Evolutionary conservation across 2,113 vertebrate species (phyloP), one percentile per base, ranked within the genome.

Genomic region (Heterotis niloticus): DNA sequence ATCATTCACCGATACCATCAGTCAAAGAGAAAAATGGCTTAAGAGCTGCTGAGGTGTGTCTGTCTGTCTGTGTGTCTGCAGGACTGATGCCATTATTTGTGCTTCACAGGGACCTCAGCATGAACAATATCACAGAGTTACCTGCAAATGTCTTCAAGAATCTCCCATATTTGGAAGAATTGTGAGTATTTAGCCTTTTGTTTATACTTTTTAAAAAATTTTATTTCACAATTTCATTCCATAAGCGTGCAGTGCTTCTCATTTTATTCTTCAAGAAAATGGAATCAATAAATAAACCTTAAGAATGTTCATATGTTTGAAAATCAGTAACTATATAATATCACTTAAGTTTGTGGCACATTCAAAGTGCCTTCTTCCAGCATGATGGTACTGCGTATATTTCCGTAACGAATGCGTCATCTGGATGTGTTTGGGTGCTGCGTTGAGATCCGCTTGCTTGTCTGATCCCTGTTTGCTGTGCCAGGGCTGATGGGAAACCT

Each of bases 91-190:
- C 74, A 12, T 28, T n/a, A 20, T 75, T 83, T 80, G 51, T 73
- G 79, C 80, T 91, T 92, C 84, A 70, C 86, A 99, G 97, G 83
- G 97, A 99, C 88, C 92, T 98, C 89, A 99, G 98, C 88, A 98
- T 99, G 98, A 99, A 99, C 90, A 99, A 99, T 89, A 97, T 98
- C 88, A 98, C 98, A 0, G 95, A 96, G 84, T 90, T 99, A 74
- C 96, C 96, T 81, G 95, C 96, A 77, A 90, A 95, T 78, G 95
- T 96, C 0, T 98, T 99, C 90, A 96, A 93, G 91, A 96, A 94
- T 81, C 93, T 98, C 62, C 94, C 95, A 51, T 98, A 96, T 82
- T 93, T 99, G 74, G 98, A 98, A 85, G 98, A 99, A 85, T 87
- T 99, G 98, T 98, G 88, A 98, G 98, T 97, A 90, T 90, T 87